phyloP scores from a whole-genome alignment of 2,888 invertebrate genomes.

The Cepaea hortensis region DNA sequence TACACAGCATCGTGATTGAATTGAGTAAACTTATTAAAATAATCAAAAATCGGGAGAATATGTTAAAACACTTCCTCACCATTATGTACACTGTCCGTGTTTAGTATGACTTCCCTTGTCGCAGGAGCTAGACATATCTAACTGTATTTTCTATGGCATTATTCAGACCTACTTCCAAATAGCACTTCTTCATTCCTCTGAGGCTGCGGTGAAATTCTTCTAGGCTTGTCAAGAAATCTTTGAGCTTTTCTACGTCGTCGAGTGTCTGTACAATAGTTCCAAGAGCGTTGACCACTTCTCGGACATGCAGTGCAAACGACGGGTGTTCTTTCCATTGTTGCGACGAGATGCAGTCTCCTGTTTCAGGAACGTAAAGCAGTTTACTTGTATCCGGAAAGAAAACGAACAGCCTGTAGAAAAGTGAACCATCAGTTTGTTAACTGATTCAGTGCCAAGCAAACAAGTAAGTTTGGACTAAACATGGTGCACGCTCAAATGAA shows the following conservation, averaged over 20 bases:
- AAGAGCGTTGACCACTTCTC: neutral
- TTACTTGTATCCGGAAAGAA: conserved; percentile 11
- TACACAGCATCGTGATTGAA: no score
- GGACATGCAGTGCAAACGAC: neutral
- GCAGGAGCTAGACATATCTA: no score
- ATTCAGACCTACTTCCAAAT: neutral
- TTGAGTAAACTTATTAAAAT: no score
- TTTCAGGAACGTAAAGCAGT: neutral
- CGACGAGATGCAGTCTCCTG: neutral
- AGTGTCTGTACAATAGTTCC: neutral
- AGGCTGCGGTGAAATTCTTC: conserved; percentile 28
- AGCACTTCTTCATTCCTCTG: conserved; percentile 17
- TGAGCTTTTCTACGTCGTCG: neutral
- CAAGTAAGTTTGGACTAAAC: no score
- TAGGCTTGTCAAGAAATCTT: neutral
- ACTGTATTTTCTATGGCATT: no score
- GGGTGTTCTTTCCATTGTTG: conserved; percentile 33
- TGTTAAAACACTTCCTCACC: no score
- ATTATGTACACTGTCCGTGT: no score
- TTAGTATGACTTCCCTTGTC: no score
- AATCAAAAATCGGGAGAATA: no score
- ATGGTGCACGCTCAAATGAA: no score
- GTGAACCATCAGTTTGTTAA: neutral
- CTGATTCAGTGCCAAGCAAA: no score
- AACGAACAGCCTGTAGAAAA: neutral